Conservation (phyloP, 2,888 invertebrate genomes). For the Aporophyla nigra region DNA sequence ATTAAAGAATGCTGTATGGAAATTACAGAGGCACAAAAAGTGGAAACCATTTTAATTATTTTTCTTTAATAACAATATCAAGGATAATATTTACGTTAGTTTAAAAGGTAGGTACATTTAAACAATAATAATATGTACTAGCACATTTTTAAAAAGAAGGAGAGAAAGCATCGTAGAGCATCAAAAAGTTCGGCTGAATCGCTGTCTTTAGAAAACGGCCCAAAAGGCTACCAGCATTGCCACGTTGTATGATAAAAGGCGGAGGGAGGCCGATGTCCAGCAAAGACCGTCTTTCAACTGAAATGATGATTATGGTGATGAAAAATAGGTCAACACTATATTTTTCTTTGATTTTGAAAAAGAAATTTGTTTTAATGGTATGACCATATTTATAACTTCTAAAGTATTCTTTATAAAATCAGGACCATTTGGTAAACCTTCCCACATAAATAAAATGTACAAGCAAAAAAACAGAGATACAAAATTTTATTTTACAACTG, state of each 20-base stretch:
- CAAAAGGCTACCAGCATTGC: background rate
- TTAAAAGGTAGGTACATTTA: background rate
- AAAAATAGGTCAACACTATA: background rate
- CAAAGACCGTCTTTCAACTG: too few relatives aligned
- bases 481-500: constrained; percentile 3
- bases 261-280: too few relatives aligned
- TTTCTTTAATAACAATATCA: background rate
- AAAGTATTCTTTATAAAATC: background rate
- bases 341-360: too few relatives aligned
- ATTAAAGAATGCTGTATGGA: background rate
- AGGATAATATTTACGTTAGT: background rate
- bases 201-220: background rate
- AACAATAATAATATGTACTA: background rate
- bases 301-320: too few relatives aligned
- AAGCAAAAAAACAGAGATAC: background rate
- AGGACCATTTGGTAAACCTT: background rate
- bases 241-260: background rate
- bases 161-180: background rate
- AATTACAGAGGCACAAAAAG: background rate
- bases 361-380: background rate
- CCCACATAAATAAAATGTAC: background rate
- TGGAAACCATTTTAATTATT: background rate
- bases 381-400: background rate
- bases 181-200: background rate
- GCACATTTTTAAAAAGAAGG: too few relatives aligned